phyloP scores from a whole-genome alignment of 2,113 vertebrate genomes.

The Gavia stellata region DNA sequence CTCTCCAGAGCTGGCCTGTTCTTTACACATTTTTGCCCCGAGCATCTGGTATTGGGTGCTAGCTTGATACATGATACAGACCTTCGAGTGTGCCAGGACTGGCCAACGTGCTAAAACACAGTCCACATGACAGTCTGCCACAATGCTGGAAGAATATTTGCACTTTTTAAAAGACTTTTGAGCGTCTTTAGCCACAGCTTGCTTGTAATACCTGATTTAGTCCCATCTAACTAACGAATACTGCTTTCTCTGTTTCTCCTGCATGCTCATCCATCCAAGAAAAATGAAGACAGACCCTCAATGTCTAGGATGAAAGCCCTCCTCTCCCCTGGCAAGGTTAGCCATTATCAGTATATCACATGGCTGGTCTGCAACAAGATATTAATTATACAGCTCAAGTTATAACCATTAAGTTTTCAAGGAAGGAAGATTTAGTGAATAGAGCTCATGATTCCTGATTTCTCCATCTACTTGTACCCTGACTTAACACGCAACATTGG shows the following conservation, averaged over 20 bases:
- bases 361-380: not conserved
- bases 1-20: not conserved
- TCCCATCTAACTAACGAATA: not conserved
- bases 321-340: not conserved
- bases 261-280: not conserved
- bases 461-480: not conserved
- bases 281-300: not conserved
- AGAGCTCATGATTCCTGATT: not conserved
- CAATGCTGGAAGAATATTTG: not conserved
- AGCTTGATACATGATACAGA: not conserved
- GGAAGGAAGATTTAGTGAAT: not conserved
- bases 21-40: rapidly evolving
- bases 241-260: not conserved
- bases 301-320: not conserved
- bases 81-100: not conserved
- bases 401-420: not conserved
- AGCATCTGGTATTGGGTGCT: not conserved
- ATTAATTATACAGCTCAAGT: not conserved
- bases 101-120: not conserved
- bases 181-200: not conserved
- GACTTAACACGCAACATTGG: not conserved
- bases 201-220: not conserved
- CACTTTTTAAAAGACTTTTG: not conserved
- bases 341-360: not conserved
- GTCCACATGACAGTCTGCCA: not conserved